A percentile compares a stretch with the other conserved stretches of the same genome.
Conservation (phyloP, 2,113 vertebrate genomes). For the Suricata suricatta region DNA sequence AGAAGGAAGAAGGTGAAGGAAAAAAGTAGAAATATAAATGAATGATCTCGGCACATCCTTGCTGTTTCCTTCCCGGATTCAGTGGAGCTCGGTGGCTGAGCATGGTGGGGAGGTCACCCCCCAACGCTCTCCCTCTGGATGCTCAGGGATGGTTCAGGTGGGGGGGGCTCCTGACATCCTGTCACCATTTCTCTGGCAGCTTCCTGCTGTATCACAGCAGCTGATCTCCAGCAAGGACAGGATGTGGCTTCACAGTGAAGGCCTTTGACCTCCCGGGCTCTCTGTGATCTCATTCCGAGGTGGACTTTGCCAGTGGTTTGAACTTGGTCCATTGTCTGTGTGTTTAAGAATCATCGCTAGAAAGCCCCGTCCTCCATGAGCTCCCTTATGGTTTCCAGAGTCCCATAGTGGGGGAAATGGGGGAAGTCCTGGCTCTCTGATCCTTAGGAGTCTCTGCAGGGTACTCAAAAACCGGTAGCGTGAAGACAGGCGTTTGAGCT, state of each 20-base stretch:
- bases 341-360: neutral
- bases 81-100: neutral
- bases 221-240: neutral
- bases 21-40: neutral
- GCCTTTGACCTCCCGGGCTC: neutral
- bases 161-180: too few relatives aligned
- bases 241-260: neutral
- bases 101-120: neutral
- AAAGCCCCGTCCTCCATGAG: neutral
- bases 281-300: neutral
- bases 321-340: neutral
- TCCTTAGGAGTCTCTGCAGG: neutral
- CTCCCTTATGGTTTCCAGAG: neutral
- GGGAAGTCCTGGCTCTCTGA: accelerated
- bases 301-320: neutral
- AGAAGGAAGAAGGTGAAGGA: neutral
- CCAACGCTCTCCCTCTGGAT: too few relatives aligned
- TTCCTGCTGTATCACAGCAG: neutral
- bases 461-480: neutral
- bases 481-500: neutral
- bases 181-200: too few relatives aligned
- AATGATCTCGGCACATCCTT: neutral
- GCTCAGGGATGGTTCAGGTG: too few relatives aligned
- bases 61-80: neutral
- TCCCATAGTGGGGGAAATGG: neutral